These are phyloP conservation scores for Mesocentrotus franciscanus DNA, from an alignment of 53 echinoderm and acorn worm species.

Conservation along the genomic window DNA sequence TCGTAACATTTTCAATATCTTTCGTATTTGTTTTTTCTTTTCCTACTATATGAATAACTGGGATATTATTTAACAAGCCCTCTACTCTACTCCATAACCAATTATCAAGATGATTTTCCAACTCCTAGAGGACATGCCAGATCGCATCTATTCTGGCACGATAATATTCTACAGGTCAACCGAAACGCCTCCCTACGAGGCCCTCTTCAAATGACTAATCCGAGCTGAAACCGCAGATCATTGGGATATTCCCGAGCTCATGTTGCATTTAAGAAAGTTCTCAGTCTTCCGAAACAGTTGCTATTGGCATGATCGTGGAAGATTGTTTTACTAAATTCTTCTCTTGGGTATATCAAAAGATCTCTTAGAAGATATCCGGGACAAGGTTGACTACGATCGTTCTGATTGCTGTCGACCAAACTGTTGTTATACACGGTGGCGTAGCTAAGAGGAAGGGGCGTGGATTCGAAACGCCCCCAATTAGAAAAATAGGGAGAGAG, in stretches of 20 bases:
- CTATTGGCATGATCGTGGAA: neutral
- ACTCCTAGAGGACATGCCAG: neutral
- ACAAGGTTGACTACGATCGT: neutral
- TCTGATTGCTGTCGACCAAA: neutral
- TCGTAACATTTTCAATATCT: no score
- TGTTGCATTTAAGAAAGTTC: neutral
- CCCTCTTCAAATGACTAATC: constrained; percentile 4
- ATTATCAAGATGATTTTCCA: no score
- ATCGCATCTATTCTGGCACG: neutral
- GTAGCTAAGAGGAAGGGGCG: no score
- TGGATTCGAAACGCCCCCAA: no score
- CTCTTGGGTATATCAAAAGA: neutral
- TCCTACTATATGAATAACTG: no score
- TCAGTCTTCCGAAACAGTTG: neutral
- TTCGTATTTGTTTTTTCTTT: no score
- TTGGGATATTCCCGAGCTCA: neutral
- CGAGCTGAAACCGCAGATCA: neutral
- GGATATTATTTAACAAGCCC: no score
- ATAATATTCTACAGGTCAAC: neutral
- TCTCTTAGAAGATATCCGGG: neutral
- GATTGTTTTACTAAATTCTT: neutral
- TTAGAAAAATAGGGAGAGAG: neutral
- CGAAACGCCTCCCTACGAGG: neutral
- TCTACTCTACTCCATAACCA: no score
- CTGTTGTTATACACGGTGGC: neutral